These are phyloP conservation scores for Zaprionus capensis DNA, from an alignment of 1,140 invertebrate species.

Conservation along the genomic window DNA sequence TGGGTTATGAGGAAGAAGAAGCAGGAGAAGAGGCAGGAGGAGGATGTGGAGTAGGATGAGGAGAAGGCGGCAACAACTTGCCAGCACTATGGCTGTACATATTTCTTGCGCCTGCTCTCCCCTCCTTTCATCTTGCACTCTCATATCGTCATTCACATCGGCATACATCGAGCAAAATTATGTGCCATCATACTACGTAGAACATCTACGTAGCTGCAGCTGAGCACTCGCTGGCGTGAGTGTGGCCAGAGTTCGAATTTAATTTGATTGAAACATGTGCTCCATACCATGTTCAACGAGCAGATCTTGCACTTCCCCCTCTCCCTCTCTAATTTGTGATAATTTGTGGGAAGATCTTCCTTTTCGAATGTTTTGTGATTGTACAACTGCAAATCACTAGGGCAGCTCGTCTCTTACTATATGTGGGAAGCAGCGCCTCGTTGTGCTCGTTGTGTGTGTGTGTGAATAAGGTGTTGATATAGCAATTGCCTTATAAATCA, in stretches of 20 bases:
- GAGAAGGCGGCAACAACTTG: neutral
- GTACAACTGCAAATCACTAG: conserved; percentile 38
- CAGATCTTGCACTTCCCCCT: neutral
- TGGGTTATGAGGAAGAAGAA: conserved; percentile 70
- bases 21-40: too few relatives aligned
- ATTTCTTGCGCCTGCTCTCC: neutral
- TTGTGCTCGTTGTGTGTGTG: neutral
- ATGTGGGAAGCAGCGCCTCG: conserved; percentile 32
- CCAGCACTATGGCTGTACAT: neutral
- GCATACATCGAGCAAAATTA: conserved; percentile 62
- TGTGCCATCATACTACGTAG: conserved; percentile 55
- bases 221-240: conserved; percentile 23
- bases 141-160: conserved; percentile 51
- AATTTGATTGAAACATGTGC: conserved; percentile 68
- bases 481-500: conserved; percentile 43
- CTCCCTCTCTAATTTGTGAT: conserved; percentile 68
- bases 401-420: conserved; percentile 22
- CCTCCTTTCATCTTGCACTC: neutral
- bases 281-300: neutral
- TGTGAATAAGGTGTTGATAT: conserved; percentile 35
- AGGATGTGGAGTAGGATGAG: neutral
- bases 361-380: conserved; percentile 26
- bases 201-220: conserved; percentile 22
- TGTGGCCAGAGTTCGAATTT: conserved; percentile 58
- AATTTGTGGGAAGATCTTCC: conserved; percentile 72